Base-by-base conservation (phyloP, 2,113 vertebrate species). In the Chrysochloris asiatica region DNA sequence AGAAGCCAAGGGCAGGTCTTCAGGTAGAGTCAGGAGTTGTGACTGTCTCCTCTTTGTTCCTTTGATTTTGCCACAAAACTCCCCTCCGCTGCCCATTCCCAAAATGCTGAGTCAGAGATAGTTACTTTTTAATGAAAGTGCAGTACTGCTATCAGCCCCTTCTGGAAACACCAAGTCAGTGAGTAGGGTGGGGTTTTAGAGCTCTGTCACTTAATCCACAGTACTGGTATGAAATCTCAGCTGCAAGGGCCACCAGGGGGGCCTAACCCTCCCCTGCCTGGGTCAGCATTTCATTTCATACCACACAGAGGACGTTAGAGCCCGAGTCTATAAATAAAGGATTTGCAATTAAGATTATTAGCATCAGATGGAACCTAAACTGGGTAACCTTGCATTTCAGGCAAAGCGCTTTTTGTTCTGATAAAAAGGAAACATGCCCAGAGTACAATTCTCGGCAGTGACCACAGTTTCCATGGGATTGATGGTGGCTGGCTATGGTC, bases 281-380 rank as follows among this genome's bases (percentile, higher is more conserved):
- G 0, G 2, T 92, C 90, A 93, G 86, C 16, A 0, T 69, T 93
- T 83, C 30, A 36, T 78, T 89, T 73, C 24, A 1, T 9, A 50
- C 93, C 89, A 56, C 1, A 4, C 7, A 3, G 93, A 94, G 88
- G 78, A 33, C 26, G 76, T 87, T 85, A 54, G 2, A 43, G 89
- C 83, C 92, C 90, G 86, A 81, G 86, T 65, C 86, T 78, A 84
- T 41, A 89, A 95, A 92, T 72, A 24, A 92, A 89, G 92, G 90
- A 89, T 96, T 95, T 95, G 81, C 47, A 92, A 78, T 92, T 79
- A 90, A 88, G 91, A 88, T 84, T 91, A 80, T 84, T 76, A 95
- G 88, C 85, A 90, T 50, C 89, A 88, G 72, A 73, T 94, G 72
- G 88, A 94, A 88, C 13, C 81, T 86, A 72, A 69, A 85, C 59